phyloP scores from a whole-genome alignment of 2,888 invertebrate genomes.

The Alsophila aescularia region DNA sequence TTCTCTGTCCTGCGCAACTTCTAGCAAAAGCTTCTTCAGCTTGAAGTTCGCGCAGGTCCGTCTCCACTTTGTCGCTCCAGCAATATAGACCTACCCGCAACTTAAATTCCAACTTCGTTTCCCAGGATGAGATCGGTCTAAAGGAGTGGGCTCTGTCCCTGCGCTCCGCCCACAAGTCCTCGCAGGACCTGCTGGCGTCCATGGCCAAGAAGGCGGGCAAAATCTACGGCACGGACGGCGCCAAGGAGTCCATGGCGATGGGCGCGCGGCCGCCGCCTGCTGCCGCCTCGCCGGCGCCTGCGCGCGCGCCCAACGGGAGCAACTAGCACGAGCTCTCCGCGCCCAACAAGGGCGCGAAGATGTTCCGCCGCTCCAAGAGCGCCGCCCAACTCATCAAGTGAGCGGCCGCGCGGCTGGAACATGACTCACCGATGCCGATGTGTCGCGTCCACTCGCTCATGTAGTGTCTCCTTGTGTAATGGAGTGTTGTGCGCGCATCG shows the following conservation, averaged over 20 bases:
- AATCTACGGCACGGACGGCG: slow-evolving; percentile 95
- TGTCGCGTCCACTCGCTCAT: not conserved
- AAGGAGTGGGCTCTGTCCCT: slow-evolving; percentile 99
- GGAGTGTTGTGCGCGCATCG: not conserved
- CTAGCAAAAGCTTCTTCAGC: no score
- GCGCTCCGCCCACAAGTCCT: slow-evolving; percentile 97
- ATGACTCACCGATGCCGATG: slow-evolving; percentile 10
- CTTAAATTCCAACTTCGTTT: not conserved
- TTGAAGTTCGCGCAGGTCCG: no score
- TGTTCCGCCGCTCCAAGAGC: slow-evolving; percentile 85
- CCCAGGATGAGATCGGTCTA: slow-evolving; percentile 97
- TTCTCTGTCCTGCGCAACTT: no score
- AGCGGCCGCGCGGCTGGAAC: slow-evolving; percentile 29
- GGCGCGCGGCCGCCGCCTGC: slow-evolving; percentile 39
- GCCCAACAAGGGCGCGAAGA: slow-evolving; percentile 80
- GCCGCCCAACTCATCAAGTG: slow-evolving; percentile 83
- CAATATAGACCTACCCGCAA: no score
- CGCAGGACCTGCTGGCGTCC: slow-evolving; percentile 96
- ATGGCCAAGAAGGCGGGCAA: slow-evolving; percentile 99
- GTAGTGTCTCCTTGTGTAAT: not conserved
- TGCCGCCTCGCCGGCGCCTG: slow-evolving; percentile 56
- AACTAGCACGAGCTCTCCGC: slow-evolving; percentile 83
- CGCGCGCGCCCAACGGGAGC: slow-evolving; percentile 71
- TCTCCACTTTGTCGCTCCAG: not conserved
- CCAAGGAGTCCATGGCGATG: slow-evolving; percentile 67